Percentiles rank a stretch among this genome's conserved stretches.
Evolutionary conservation across 2,888 invertebrate species (phyloP).

Genomic region (Drosophila yooni): DNA sequence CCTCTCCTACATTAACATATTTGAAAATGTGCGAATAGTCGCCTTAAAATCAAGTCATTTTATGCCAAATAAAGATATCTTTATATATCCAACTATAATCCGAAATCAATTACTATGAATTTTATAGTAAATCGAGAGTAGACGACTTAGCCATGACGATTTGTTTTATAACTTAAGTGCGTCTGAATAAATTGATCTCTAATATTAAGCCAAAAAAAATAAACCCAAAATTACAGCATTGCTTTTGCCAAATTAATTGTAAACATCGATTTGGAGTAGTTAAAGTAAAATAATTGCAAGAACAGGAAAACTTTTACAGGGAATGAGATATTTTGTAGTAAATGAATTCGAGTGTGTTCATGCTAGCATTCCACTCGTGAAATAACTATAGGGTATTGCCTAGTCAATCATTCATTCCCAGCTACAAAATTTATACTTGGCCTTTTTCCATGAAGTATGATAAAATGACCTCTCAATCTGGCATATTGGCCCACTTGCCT

Average conservation of each 20-base stretch:
- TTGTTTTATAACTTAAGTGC: too few species aligned
- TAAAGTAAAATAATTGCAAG: too few species aligned
- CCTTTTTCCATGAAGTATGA: constrained; percentile 40
- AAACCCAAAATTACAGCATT: too few species aligned
- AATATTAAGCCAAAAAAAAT: too few species aligned
- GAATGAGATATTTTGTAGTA: too few species aligned
- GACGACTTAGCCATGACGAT: too few species aligned
- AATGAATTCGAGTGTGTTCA: background rate
- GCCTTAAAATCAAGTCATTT: background rate
- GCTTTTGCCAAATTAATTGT: too few species aligned
- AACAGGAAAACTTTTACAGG: too few species aligned
- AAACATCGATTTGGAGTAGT: too few species aligned
- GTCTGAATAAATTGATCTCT: too few species aligned
- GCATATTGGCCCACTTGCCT: constrained; percentile 47
- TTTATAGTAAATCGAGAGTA: background rate
- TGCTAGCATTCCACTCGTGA: background rate
- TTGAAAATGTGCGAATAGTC: background rate
- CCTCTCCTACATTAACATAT: background rate
- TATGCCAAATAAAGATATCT: background rate
- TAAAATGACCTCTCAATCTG: constrained; percentile 41
- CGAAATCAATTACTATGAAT: background rate
- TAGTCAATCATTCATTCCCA: constrained; percentile 1
- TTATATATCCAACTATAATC: background rate
- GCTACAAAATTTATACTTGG: constrained; percentile 6
- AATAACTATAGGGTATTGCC: constrained; percentile 28